A percentile compares a stretch with the other conserved stretches of the same genome.
Evolutionary conservation across 2,113 vertebrate genomes (phyloP).

Genomic region (Gymnocephalus cernua): DNA sequence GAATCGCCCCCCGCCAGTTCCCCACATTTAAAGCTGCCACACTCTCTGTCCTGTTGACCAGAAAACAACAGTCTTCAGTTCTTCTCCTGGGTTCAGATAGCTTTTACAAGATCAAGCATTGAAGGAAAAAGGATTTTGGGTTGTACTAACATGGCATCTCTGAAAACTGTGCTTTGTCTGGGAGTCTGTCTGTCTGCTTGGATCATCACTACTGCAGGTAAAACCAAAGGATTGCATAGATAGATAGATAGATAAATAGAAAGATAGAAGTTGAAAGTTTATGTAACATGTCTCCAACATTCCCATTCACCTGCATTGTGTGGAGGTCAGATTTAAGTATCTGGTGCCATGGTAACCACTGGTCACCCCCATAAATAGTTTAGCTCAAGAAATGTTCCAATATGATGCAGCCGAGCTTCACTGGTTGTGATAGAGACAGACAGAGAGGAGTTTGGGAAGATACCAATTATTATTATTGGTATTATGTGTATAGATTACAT

Average conservation of each 20-base stretch:
- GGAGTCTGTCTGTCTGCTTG: constrained; percentile 44
- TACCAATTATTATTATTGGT: neutral
- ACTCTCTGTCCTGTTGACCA: constrained; percentile 7
- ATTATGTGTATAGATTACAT: neutral
- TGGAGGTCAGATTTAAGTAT: neutral
- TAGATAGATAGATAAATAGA: neutral
- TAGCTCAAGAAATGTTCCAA: neutral
- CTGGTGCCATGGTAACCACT: neutral
- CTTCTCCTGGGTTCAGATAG: neutral
- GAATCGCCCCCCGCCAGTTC: constrained; percentile 6
- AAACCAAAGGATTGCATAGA: constrained; percentile 2
- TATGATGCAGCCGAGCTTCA: neutral
- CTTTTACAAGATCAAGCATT: neutral
- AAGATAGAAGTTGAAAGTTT: neutral
- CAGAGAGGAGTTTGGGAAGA: neutral
- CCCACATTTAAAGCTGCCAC: constrained; percentile 5
- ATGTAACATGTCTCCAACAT: too few relatives aligned
- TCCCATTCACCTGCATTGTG: neutral
- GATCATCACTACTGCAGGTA: constrained; percentile 59
- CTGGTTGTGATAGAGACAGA: neutral
- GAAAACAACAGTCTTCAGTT: neutral
- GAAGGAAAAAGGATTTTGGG: neutral
- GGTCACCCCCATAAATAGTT: neutral
- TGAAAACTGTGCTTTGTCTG: constrained; percentile 38
- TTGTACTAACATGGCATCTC: constrained; percentile 35